These are phyloP conservation scores for Therioaphis trifolii DNA, from an alignment of 2,888 invertebrate species.

Conservation along the genomic window DNA sequence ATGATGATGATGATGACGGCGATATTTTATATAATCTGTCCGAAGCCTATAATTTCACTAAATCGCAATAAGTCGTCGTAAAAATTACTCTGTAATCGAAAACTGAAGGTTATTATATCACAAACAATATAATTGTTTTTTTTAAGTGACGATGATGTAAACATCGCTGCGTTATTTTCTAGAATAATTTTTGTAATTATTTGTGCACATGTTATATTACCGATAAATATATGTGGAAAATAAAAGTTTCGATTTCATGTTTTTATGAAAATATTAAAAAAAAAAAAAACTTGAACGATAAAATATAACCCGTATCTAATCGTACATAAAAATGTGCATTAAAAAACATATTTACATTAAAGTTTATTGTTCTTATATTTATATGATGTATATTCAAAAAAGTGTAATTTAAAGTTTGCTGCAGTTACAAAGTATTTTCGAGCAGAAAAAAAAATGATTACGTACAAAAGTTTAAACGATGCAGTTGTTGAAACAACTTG, in stretches of 20 bases:
- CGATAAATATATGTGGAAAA: not conserved
- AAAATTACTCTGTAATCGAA: conserved; percentile 28
- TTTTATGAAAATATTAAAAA: too few species aligned
- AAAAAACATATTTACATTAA: not conserved
- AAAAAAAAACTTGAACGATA: too few species aligned
- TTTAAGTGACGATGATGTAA: not conserved
- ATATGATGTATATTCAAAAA: not conserved
- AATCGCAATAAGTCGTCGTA: not conserved
- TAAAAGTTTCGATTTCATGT: not conserved
- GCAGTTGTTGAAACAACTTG: conserved; percentile 1
- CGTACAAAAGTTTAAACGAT: not conserved
- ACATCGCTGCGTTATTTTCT: not conserved
- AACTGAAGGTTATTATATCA: conserved; percentile 42
- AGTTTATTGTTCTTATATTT: conserved; percentile 19
- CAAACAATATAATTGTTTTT: conserved; percentile 18
- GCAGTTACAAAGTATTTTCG: not conserved
- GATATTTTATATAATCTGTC: not conserved
- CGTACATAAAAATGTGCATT: not conserved
- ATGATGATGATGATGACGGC: not conserved
- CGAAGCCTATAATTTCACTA: conserved; percentile 2
- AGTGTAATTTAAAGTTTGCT: conserved; percentile 34
- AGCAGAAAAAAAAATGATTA: not conserved
- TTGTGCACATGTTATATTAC: not conserved
- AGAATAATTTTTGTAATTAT: not conserved
- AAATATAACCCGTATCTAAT: too few species aligned